Evolutionary conservation across 2,797 vertebrate species (phyloP), one percentile per base, ranked within the genome.

Genomic region (Cynodonichthys magdalenae): DNA sequence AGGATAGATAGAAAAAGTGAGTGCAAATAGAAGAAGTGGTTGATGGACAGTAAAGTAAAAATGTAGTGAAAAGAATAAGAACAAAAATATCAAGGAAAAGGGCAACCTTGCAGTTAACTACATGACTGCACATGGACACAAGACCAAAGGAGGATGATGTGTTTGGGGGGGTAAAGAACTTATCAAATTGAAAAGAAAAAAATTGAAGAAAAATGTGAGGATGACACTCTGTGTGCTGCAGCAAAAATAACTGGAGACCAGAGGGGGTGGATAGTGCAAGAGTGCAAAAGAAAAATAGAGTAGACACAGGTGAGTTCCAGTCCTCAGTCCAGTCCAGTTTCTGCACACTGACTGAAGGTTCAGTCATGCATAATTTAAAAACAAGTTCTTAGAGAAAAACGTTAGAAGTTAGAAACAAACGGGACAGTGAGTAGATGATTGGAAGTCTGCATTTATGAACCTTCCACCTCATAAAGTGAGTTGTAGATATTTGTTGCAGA

Each of bases 351-450:
- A 63, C 63, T 53, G 14, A 55, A 81, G 59, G 73, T 75, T 69
- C 50, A 68, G 53, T 75, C 86, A 86, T 86, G 77, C 75, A 87
- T 87, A 68, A 87, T 87, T 88, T 82, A 87, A 44, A 54, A 68
- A n/a, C 51, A 60, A 49, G 54, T 62, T 54, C 74, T 84, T 85
- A 75, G 71, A 58, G 56, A 71, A 79, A 45, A 77, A 56, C 58
- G 72, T 74, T 75, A 71, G 50, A 71, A 18, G 55, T 76, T 54
- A 71, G 42, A 84, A 69, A 80, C 36, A 53, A 12, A 59, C 29
- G 28, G 62, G 51, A 45, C 41, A 52, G 9, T 15, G 28, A 39
- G 19, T 28, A 36, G 49, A 3, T 4, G 50, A 46, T 64, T 55
- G 28, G 44, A 71, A 61, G 28, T 27, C 36, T 55, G 46, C 53